These are phyloP conservation scores for Parazoanthus atlanticus DNA, from an alignment of 92 coral and sea anemone genomes.

Conservation along the genomic window DNA sequence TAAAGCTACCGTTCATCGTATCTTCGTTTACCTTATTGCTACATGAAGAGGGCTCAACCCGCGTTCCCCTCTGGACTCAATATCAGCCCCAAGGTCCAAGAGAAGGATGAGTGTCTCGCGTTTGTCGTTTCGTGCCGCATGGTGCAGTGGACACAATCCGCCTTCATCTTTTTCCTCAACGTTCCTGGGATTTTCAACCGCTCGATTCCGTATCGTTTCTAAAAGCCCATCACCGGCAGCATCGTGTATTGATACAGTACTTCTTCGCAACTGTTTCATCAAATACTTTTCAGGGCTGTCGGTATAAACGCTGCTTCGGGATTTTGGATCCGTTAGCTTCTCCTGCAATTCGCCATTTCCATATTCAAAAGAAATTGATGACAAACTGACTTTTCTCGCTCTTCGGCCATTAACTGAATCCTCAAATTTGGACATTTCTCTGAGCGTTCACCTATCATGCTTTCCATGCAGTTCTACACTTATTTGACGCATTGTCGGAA, in stretches of 20 bases:
- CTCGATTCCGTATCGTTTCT: slow-evolving; percentile 25
- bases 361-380: not conserved
- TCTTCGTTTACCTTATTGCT: slow-evolving; percentile 31
- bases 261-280: slow-evolving; percentile 27
- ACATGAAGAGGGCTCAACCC: slow-evolving; percentile 18
- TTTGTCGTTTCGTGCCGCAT: slow-evolving; percentile 9
- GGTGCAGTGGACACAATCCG: slow-evolving; percentile 18
- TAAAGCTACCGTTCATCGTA: not conserved
- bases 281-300: slow-evolving; percentile 30
- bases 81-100: slow-evolving; percentile 30
- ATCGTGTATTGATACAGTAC: slow-evolving; percentile 16
- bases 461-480: not conserved
- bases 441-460: not conserved
- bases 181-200: not conserved
- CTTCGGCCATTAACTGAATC: not conserved
- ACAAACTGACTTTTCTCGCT: not conserved
- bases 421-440: not conserved
- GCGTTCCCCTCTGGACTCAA: slow-evolving; percentile 1
- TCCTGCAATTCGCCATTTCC: slow-evolving; percentile 9
- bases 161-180: slow-evolving; percentile 17
- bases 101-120: slow-evolving; percentile 8
- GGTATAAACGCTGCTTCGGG: not conserved
- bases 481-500: not conserved
- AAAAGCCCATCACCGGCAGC: slow-evolving; percentile 25
- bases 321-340: not conserved